Percentiles rank a stretch among this genome's conserved stretches.
These are phyloP conservation scores for Phasianus colchicus DNA, from an alignment of 2,113 vertebrate species.

Conservation along the genomic window DNA sequence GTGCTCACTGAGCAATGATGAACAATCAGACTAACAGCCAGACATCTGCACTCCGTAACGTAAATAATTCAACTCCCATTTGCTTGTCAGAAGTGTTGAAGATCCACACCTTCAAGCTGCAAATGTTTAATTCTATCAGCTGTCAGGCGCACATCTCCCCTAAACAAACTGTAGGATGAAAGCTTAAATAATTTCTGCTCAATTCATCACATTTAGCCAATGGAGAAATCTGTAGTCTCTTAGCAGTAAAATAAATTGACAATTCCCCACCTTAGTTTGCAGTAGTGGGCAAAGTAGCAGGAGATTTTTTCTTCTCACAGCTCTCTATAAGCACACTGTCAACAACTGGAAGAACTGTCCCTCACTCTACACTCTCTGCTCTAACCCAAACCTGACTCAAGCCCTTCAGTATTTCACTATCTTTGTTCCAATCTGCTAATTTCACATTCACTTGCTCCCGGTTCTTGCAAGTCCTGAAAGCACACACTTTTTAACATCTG, in stretches of 20 bases:
- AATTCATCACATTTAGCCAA: background rate
- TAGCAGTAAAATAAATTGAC: background rate
- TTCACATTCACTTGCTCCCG: background rate
- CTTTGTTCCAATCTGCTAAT: background rate
- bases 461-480: background rate
- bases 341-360: background rate
- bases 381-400: background rate
- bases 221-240: background rate
- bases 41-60: background rate
- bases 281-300: background rate
- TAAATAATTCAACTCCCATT: background rate
- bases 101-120: background rate
- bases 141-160: background rate
- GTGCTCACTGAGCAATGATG: background rate
- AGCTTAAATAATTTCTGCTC: background rate
- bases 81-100: background rate
- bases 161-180: background rate
- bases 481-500: fast-evolving
- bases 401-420: background rate
- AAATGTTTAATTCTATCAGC: background rate
- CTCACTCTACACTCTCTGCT: background rate
- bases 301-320: background rate
- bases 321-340: background rate
- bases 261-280: background rate
- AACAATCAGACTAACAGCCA: background rate